phyloP scores from a whole-genome alignment of 2,888 invertebrate genomes.

The Smittia aterrima region DNA sequence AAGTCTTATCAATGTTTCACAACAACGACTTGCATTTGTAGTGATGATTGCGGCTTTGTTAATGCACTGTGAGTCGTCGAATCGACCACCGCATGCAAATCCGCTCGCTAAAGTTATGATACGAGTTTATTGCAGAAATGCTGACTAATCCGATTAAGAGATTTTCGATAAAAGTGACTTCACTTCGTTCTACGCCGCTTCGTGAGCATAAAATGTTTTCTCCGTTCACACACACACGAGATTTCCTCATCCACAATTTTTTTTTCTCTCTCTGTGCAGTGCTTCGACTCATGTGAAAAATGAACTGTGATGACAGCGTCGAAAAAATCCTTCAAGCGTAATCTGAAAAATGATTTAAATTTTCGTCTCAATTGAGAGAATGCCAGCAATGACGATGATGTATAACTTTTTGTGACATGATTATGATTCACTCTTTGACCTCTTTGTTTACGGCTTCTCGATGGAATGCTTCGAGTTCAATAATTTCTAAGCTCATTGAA shows the following conservation, averaged over 20 bases:
- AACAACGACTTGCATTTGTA: neutral
- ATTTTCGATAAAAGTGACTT: neutral
- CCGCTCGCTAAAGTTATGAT: neutral
- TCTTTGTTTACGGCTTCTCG: neutral
- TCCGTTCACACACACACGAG: neutral
- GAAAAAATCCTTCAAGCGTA: neutral
- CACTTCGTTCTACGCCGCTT: neutral
- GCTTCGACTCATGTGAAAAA: neutral
- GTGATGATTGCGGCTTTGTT: neutral
- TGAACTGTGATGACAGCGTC: neutral
- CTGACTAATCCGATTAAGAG: slow-evolving; percentile 11
- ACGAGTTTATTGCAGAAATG: neutral
- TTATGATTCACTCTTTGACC: slow-evolving; percentile 1
- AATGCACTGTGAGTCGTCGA: neutral
- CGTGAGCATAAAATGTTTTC: neutral
- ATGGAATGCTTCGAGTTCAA: too few species aligned
- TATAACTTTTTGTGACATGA: slow-evolving; percentile 2
- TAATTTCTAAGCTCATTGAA: too few species aligned
- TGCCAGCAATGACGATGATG: neutral
- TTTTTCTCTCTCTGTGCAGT: too few species aligned
- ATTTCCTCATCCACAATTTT: too few species aligned
- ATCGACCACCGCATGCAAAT: neutral
- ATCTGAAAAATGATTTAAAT: slow-evolving; percentile 8
- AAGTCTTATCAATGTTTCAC: neutral
- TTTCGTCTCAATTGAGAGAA: neutral